A percentile compares a stretch with the other conserved stretches of the same genome.
Evolutionary conservation across 2,888 invertebrate genomes (phyloP).

Genomic region (Stictocephala bisonia): DNA sequence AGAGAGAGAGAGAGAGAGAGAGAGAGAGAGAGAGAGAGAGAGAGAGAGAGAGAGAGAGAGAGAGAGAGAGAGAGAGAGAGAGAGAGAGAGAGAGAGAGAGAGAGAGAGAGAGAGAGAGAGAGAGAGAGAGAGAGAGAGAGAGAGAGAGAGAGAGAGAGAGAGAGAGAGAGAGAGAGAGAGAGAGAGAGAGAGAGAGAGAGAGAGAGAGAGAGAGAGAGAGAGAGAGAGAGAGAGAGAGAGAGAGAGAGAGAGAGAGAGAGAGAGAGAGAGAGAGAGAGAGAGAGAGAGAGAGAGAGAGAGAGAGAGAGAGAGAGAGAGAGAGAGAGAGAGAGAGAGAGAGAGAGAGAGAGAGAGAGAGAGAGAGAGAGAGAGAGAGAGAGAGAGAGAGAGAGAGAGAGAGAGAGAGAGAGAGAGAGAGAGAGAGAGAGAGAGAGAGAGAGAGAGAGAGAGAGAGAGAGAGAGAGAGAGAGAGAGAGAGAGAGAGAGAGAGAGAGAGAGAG

Average conservation of each 20-base stretch:
- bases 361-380: not conserved
- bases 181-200: not conserved
- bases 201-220: constrained; percentile 6
- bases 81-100: not conserved
- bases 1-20: not conserved
- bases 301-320: constrained; percentile 6
- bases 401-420: constrained; percentile 13
- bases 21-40: not conserved
- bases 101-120: constrained; percentile 2
- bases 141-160: not conserved
- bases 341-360: constrained; percentile 13
- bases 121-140: constrained; percentile 13
- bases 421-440: constrained; percentile 13
- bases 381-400: constrained; percentile 13
- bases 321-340: constrained; percentile 13
- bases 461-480: constrained; percentile 13
- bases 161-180: constrained; percentile 8
- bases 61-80: not conserved
- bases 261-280: constrained; percentile 13
- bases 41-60: not conserved
- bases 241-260: constrained; percentile 13
- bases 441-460: not conserved
- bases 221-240: constrained; percentile 13
- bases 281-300: constrained; percentile 1
- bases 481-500: constrained; percentile 13